Base-by-base conservation (phyloP, 2,888 invertebrate genomes). In the Altica lythri region DNA sequence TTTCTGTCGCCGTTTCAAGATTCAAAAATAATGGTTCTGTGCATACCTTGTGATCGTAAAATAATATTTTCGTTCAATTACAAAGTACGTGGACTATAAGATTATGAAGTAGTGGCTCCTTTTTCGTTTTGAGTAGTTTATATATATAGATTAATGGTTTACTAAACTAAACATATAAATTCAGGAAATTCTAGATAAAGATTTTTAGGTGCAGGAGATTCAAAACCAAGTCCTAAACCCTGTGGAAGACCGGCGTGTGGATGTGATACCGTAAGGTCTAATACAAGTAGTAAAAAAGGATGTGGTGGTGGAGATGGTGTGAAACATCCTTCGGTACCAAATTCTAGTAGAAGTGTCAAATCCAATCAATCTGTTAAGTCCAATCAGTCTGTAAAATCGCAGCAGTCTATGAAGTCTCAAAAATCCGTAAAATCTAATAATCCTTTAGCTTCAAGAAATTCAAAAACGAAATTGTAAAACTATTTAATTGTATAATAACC, bases 311-410 rank as follows among this genome's bases (percentile, higher is more conserved):
- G 40, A 40, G 40, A 22, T 6, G 34, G 34, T 14, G 4, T 8
- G n/a, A 12, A 8, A 8, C 10, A 10, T 8, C 9, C 22, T 4
- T 10, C 10, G 14, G 14, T 40, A 25, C 40, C 40, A 5, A 13
- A 40, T 10, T 10, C 40, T 25, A 40, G 40, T 25, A 40, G 40
- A 25, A 40, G 22, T 13, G 40, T 40, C 1, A 38, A 38, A 5
- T 38, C 38, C 14, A 19, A 18, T 5, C 4, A 17, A 18, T 38
- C 38, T 2, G 19, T 38, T 6, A 17, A 38, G 19, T 38, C 38
- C 10, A 19, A n/a, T 4, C 3, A 10, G 12, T 40, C 40, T 13
- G 40, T 40, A 8, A 19, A 40, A 6, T 40, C 40, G 4, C 22
- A 22, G 4, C 14, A 29, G 29, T 29, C 29, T 29, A 10, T 29